Evolutionary conservation across 1,140 invertebrate genomes (phyloP).

Genomic region (Acromyrmex heyeri): DNA sequence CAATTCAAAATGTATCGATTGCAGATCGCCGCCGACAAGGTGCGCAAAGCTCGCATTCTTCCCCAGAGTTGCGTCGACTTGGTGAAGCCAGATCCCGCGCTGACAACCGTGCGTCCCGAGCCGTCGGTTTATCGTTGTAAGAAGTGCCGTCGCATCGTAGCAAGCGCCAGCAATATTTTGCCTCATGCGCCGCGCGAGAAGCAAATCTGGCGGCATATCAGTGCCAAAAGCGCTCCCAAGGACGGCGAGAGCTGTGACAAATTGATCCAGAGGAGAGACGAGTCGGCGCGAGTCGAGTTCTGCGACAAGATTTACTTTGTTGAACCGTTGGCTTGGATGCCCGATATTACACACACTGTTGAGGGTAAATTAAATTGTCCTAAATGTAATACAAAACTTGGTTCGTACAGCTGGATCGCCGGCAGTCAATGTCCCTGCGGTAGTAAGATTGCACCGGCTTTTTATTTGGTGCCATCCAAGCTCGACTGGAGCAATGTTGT

Average conservation of each 20-base stretch:
- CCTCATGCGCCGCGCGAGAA: slow-evolving; percentile 89
- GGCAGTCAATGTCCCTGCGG: slow-evolving; percentile 95
- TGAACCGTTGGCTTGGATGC: slow-evolving; percentile 95
- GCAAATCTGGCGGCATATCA: slow-evolving; percentile 86
- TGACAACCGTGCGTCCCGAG: slow-evolving; percentile 91
- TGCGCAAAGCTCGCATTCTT: slow-evolving; percentile 94
- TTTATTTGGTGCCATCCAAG: slow-evolving; percentile 95
- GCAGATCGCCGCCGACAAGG: slow-evolving; percentile 92
- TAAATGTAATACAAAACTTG: slow-evolving; percentile 92
- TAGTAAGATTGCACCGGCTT: slow-evolving; percentile 93
- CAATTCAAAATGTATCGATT: slow-evolving; percentile 93
- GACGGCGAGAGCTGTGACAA: slow-evolving; percentile 73
- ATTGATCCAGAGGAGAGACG: slow-evolving; percentile 78
- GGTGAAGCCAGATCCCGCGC: slow-evolving; percentile 93
- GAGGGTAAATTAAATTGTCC: slow-evolving; percentile 94
- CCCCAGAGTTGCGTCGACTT: slow-evolving; percentile 92
- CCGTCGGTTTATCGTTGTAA: slow-evolving; percentile 93
- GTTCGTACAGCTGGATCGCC: slow-evolving; percentile 93
- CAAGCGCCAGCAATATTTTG: slow-evolving; percentile 92
- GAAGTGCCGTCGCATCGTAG: slow-evolving; percentile 92
- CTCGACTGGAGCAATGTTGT: slow-evolving; percentile 95
- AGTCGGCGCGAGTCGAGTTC: slow-evolving; percentile 79
- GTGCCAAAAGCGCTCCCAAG: slow-evolving; percentile 76
- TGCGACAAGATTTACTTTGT: slow-evolving; percentile 93
- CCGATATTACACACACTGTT: slow-evolving; percentile 89